Base-by-base conservation (phyloP, 2,113 vertebrate genomes). In the Menidia beryllina region DNA sequence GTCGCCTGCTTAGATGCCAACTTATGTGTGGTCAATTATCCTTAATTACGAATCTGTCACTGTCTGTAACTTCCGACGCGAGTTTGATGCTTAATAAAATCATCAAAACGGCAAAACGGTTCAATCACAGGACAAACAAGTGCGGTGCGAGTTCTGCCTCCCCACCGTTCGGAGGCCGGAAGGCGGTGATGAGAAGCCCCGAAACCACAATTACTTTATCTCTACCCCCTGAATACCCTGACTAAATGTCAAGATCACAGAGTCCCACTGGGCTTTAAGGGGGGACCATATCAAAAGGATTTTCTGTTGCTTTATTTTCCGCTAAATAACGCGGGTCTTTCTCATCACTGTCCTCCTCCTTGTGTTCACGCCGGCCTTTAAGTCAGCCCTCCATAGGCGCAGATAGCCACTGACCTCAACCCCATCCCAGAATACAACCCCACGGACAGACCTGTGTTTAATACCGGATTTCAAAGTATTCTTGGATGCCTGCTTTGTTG, bases 211-310 rank as follows among this genome's bases (percentile, higher is more conserved):
- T 91, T 91, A 91, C 90, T 90, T 90, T 91, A 93, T 94, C 87
- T 85, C 69, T 81, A 77, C 72, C 76, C 86, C 86, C 88, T 77
- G 81, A 91, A 90, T 83, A 88, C 83, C 85, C 84, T 26, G 87
- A 90, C 85, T 87, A 94, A 94, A 94, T 94, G 92, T 94, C 94
- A 94, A 93, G 92, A 94, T 93, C 92, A 92, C 81, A 93, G 88
- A 83, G 39, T 88, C 79, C 90, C 86, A 83, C 86, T 79, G 87
- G 91, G 83, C 87, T 89, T 89, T 91, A 92, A 89, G 89, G 83
- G 89, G 83, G 87, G 86, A 82, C 74, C 83, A 89, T 91, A 91
- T 93, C 91, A 94, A 93, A 93, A 89, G 84, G 68, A 65, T 79
- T 88, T 87, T 91, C 83, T 80, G 86, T 91, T 90, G 90, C 90